A percentile compares a stretch with the other conserved stretches of the same genome.
phyloP scores from a whole-genome alignment of 2,888 invertebrate genomes.

The Rhingia campestris region DNA sequence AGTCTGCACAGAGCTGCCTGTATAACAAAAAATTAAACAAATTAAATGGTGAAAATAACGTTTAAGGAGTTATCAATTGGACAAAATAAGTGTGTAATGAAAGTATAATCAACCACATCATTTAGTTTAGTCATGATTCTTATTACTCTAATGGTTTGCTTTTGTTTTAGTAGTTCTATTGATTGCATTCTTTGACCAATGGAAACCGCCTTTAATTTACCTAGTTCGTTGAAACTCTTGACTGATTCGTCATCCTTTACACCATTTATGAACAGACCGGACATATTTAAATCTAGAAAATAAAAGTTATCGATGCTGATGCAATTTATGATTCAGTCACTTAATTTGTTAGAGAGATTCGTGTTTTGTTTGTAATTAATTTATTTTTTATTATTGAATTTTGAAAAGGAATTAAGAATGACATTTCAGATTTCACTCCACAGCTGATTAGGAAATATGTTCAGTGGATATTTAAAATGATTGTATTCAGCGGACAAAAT shows the following conservation, averaged over 20 bases:
- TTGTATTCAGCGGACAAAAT: background rate
- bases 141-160: no score
- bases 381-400: no score
- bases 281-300: conserved; percentile 15
- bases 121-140: no score
- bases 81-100: no score
- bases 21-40: background rate
- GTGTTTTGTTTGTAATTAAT: background rate
- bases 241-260: conserved; percentile 77
- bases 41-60: background rate
- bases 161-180: no score
- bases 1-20: conserved; percentile 86
- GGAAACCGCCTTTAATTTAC: conserved; percentile 70
- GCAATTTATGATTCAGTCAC: conserved; percentile 27
- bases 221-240: conserved; percentile 77
- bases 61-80: no score
- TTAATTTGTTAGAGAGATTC: conserved; percentile 6
- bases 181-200: no score
- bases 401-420: no score
- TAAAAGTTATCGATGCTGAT: conserved; percentile 22
- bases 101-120: no score
- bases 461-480: background rate
- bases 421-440: background rate
- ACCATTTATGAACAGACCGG: conserved; percentile 78
- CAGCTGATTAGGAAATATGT: conserved; percentile 25